Evolutionary conservation across 2,888 invertebrate genomes (phyloP).

Genomic region (Phanerotoma sp.): DNA sequence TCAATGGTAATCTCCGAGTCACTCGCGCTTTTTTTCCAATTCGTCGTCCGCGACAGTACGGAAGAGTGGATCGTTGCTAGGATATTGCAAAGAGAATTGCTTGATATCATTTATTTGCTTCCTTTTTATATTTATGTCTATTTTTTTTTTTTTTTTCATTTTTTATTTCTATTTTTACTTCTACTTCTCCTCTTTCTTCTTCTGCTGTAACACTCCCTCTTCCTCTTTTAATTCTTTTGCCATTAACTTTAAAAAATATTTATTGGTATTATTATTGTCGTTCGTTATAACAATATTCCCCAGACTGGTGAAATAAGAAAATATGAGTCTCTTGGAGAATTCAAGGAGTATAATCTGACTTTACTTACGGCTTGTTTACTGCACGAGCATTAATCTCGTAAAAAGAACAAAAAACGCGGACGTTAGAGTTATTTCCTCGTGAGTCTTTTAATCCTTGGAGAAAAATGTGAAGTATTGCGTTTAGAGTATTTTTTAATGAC

Average conservation of each 20-base stretch:
- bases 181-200: not conserved
- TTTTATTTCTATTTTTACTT: constrained; percentile 7
- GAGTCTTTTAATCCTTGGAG: not conserved
- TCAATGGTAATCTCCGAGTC: constrained; percentile 32
- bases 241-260: constrained; percentile 4
- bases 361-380: constrained; percentile 1
- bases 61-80: constrained; percentile 4
- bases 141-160: no score
- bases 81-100: not conserved
- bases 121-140: no score
- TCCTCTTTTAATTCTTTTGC: no score
- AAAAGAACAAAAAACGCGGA: no score
- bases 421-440: constrained; percentile 1
- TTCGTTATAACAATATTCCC: constrained; percentile 5
- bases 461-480: no score
- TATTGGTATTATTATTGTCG: constrained; percentile 16
- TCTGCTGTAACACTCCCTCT: no score
- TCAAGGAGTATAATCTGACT: constrained; percentile 4
- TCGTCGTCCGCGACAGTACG: not conserved
- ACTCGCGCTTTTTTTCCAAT: constrained; percentile 17
- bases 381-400: constrained; percentile 4
- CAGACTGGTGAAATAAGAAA: constrained; percentile 6
- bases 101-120: not conserved
- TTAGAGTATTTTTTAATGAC: no score
- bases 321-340: constrained; percentile 11